A percentile compares a stretch with the other conserved stretches of the same genome.
phyloP scores from a whole-genome alignment of 2,113 vertebrate species.

The Microcebus ravelobensis region DNA sequence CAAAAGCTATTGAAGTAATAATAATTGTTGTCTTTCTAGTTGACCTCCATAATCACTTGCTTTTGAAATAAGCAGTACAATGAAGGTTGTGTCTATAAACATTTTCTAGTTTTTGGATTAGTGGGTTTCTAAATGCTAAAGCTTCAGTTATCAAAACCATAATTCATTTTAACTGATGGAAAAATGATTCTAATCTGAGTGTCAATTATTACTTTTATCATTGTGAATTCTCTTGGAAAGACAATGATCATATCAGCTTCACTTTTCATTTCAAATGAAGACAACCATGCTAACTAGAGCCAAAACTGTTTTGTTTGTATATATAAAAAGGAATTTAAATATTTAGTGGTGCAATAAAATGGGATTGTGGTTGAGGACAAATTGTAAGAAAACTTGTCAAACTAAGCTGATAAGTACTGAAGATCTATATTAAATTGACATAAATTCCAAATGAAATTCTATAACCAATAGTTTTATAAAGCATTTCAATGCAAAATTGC shows the following conservation, averaged over 20 bases:
- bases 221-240: slow-evolving; percentile 56
- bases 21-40: slow-evolving; percentile 6
- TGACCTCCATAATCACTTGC: background rate
- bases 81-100: background rate
- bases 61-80: slow-evolving; percentile 30
- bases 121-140: background rate
- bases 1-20: background rate
- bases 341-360: slow-evolving; percentile 28
- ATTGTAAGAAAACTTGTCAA: background rate
- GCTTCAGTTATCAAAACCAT: slow-evolving; percentile 43
- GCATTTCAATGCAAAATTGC: background rate
- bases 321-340: slow-evolving; percentile 43
- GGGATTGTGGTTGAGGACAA: background rate
- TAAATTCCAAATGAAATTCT: slow-evolving; percentile 24
- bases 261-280: slow-evolving; percentile 47
- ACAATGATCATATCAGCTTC: slow-evolving; percentile 13
- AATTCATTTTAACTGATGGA: slow-evolving; percentile 38
- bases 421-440: background rate
- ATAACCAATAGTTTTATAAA: slow-evolving; percentile 29
- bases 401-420: background rate
- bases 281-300: background rate
- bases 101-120: slow-evolving; percentile 18
- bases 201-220: slow-evolving; percentile 43
- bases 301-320: slow-evolving; percentile 19
- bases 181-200: slow-evolving; percentile 24